phyloP scores from a whole-genome alignment of 2,113 vertebrate species.

The Callorhinus ursinus region DNA sequence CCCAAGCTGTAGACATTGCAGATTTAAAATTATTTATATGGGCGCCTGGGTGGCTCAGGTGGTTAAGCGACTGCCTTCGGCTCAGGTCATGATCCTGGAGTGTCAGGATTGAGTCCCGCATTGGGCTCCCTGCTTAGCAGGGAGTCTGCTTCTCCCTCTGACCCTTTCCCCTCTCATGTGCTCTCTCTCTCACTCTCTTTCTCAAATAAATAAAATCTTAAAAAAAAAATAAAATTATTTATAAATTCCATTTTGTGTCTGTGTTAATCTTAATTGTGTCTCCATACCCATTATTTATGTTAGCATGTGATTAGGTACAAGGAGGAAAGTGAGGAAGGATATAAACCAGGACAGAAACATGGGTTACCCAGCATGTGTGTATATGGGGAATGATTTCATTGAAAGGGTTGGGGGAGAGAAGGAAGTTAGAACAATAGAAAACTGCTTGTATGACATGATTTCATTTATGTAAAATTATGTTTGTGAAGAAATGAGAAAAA shows the following conservation, averaged over 20 bases:
- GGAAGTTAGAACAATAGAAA: neutral
- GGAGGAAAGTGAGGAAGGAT: neutral
- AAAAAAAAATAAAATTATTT: neutral
- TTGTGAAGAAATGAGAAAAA: neutral
- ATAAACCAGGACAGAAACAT: neutral
- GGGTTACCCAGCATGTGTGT: neutral
- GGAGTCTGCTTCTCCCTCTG: too few relatives aligned
- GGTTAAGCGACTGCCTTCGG: too few relatives aligned
- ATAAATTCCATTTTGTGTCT: neutral
- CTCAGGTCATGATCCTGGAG: too few relatives aligned
- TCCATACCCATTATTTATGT: neutral
- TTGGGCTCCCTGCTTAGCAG: too few relatives aligned
- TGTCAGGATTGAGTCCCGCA: too few relatives aligned
- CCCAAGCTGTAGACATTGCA: neutral
- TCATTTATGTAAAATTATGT: neutral
- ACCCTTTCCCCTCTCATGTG: too few relatives aligned
- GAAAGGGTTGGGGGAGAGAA: neutral
- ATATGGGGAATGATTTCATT: neutral
- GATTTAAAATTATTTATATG: neutral
- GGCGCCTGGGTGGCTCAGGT: too few relatives aligned
- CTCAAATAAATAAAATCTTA: too few relatives aligned
- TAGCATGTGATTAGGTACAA: neutral
- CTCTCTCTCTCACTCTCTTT: too few relatives aligned
- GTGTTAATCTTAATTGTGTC: neutral
- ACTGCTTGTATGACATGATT: neutral